Percentiles rank a stretch among this genome's conserved stretches.
These are phyloP conservation scores for Nannoperca obscura DNA, from an alignment of 2,797 vertebrate species.

Conservation along the genomic window DNA sequence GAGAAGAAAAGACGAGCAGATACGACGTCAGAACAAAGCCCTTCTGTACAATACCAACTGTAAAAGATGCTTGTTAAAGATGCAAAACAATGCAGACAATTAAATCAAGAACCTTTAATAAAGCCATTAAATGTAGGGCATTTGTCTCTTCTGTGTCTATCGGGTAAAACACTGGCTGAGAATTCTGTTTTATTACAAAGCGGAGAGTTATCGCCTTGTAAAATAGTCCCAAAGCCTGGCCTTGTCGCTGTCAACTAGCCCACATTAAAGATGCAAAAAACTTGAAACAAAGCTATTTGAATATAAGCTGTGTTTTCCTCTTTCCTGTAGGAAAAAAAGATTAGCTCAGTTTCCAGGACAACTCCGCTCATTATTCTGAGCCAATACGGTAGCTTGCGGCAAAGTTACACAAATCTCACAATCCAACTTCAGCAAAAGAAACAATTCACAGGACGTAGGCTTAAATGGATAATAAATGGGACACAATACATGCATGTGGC, in stretches of 20 bases:
- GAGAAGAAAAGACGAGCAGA: conserved; percentile 14
- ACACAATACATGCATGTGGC: conserved; percentile 17
- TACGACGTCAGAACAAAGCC: conserved; percentile 36
- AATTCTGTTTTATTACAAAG: conserved; percentile 52
- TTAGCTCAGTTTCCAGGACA: conserved; percentile 68
- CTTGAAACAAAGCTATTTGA: conserved; percentile 57
- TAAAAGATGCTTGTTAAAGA: conserved; percentile 36
- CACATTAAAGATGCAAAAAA: conserved; percentile 57
- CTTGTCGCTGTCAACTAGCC: conserved; percentile 52
- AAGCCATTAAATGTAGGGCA: conserved; percentile 55
- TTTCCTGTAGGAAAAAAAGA: conserved; percentile 40
- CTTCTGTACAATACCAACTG: conserved; percentile 16
- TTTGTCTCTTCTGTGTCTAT: conserved; percentile 48
- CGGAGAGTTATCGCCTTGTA: conserved; percentile 43
- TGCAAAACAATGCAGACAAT: conserved; percentile 58
- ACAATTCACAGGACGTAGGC: conserved; percentile 19
- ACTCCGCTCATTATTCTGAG: conserved; percentile 59
- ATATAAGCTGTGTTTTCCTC: conserved; percentile 52
- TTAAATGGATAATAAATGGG: conserved; percentile 10
- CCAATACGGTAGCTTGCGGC: conserved; percentile 34
- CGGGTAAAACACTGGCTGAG: conserved; percentile 45
- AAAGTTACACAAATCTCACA: conserved; percentile 51
- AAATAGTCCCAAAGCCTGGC: conserved; percentile 46
- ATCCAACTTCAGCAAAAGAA: conserved; percentile 34
- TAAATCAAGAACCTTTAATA: conserved; percentile 54